Evolutionary conservation across 2,113 vertebrate genomes (phyloP).

Genomic region (Scomber japonicus): DNA sequence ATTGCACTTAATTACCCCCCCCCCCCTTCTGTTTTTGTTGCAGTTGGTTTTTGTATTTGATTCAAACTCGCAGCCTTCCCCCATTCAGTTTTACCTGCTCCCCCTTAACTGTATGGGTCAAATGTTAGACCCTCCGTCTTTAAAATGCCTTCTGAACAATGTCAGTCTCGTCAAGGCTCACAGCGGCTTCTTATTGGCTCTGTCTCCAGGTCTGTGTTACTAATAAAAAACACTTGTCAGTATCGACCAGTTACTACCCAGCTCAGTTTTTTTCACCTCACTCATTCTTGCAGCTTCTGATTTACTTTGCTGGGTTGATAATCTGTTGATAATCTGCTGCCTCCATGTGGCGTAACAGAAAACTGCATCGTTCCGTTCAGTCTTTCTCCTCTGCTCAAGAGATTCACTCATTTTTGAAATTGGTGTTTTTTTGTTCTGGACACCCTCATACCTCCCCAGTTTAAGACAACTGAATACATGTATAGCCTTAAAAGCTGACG

Average conservation of each 20-base stretch:
- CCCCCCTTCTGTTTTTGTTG: slow-evolving; percentile 57
- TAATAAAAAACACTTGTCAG: slow-evolving; percentile 87
- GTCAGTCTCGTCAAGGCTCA: slow-evolving; percentile 78
- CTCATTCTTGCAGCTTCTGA: not conserved
- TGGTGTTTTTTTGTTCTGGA: no score
- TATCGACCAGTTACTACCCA: slow-evolving; percentile 70
- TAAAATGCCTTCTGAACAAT: slow-evolving; percentile 82
- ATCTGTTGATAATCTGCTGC: slow-evolving; percentile 39
- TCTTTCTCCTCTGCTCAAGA: not conserved
- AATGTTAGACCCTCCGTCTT: slow-evolving; percentile 67
- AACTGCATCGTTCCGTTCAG: not conserved
- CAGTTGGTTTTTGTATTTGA: slow-evolving; percentile 71
- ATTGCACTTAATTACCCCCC: slow-evolving; percentile 75
- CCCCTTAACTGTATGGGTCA: slow-evolving; percentile 61
- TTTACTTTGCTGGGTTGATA: not conserved
- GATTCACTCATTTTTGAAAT: not conserved
- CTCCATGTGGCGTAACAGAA: slow-evolving; percentile 54
- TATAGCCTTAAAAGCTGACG: not conserved
- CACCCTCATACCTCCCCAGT: not conserved
- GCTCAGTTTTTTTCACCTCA: slow-evolving; percentile 41
- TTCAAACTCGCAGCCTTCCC: slow-evolving; percentile 62
- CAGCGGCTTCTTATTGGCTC: slow-evolving; percentile 81
- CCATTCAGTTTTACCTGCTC: slow-evolving; percentile 49
- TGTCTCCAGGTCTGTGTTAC: slow-evolving; percentile 85
- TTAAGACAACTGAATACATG: not conserved